A percentile compares a stretch with the other conserved stretches of the same genome.
Conservation (phyloP, 2,888 invertebrate genomes). For the Calliphora vomitoria region DNA sequence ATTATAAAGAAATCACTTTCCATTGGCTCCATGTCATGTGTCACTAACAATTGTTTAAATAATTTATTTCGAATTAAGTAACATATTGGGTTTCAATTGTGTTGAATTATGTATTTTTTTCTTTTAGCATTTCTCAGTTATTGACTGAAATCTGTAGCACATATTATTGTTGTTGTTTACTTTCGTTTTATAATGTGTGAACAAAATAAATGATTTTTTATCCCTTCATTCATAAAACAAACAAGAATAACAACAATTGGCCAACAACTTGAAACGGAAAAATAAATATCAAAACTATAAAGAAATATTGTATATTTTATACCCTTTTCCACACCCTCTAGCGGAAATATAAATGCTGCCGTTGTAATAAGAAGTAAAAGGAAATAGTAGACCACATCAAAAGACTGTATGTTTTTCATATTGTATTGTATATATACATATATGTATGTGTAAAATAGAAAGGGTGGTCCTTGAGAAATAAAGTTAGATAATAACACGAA, state of each 20-base stretch:
- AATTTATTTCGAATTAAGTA: neutral
- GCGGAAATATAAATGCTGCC: neutral
- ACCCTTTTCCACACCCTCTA: neutral
- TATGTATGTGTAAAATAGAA: neutral
- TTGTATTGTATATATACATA: neutral
- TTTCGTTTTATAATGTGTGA: constrained; percentile 48
- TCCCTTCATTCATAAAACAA: constrained; percentile 53
- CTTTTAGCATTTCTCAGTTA: neutral
- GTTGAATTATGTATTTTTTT: neutral
- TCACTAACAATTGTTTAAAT: neutral
- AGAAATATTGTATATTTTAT: constrained; percentile 14
- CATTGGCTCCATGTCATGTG: neutral
- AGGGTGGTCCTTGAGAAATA: neutral
- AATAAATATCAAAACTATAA: constrained; percentile 31
- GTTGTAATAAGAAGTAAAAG: neutral
- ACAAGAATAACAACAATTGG: constrained; percentile 37
- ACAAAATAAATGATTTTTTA: constrained; percentile 51
- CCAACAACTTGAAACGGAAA: neutral
- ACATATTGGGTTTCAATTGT: neutral
- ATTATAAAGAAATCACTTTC: neutral
- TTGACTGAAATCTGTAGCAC: neutral
- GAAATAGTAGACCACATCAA: constrained; percentile 4
- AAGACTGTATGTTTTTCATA: neutral
- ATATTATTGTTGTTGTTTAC: constrained; percentile 14
- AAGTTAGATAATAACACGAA: too few species aligned